Conservation (phyloP, 2,797 vertebrate genomes). For the Gila robusta region DNA sequence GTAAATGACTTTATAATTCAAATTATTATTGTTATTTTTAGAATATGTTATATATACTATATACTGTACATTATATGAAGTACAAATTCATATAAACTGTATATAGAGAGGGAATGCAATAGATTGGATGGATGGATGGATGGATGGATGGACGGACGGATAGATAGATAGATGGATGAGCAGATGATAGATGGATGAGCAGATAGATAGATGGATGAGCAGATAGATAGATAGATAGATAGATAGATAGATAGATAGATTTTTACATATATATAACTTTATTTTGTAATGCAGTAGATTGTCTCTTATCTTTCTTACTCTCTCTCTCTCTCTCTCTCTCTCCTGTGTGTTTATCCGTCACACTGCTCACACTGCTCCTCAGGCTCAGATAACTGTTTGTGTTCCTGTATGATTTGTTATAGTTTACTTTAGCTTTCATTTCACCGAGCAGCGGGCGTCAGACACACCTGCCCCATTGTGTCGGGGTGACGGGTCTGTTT, state of each 20-base stretch:
- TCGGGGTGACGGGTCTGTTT: slow-evolving; percentile 17
- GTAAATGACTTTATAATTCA: no score
- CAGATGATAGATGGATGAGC: rapidly evolving
- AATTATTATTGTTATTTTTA: background rate
- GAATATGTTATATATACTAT: background rate
- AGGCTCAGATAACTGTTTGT: slow-evolving; percentile 8
- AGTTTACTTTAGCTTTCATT: slow-evolving; percentile 30
- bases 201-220: rapidly evolving
- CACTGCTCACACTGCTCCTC: background rate
- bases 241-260: no score
- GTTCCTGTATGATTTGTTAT: slow-evolving; percentile 23
- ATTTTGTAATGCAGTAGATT: background rate
- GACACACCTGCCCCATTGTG: slow-evolving; percentile 28
- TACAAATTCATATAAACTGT: background rate
- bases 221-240: rapidly evolving
- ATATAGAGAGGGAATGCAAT: background rate
- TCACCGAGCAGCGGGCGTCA: background rate
- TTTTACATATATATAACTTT: background rate
- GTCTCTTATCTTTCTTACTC: background rate
- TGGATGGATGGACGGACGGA: no score
- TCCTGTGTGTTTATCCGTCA: no score
- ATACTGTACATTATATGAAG: background rate
- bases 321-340: background rate
- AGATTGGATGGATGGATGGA: no score
- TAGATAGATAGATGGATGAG: rapidly evolving